Evolutionary conservation across 2,797 vertebrate genomes (phyloP).

Genomic region (Nannoperca obscura): DNA sequence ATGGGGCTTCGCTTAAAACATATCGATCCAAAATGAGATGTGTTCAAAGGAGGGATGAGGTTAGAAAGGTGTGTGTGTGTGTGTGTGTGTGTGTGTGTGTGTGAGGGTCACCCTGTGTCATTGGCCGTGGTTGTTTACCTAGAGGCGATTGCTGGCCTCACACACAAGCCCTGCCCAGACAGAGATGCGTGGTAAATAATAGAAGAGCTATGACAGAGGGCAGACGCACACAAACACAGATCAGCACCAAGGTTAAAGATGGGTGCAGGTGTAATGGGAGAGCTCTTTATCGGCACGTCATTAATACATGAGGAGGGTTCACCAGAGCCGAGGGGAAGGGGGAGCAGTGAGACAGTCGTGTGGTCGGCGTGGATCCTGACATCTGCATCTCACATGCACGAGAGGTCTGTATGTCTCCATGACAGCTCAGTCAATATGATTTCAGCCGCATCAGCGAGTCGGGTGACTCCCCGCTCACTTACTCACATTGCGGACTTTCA

Average conservation of each 20-base stretch:
- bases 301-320: conserved; percentile 60
- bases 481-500: conserved; percentile 64
- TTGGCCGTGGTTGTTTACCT: conserved; percentile 77
- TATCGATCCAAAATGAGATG: conserved; percentile 78
- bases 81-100: conserved; percentile 43
- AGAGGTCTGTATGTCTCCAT: conserved; percentile 35
- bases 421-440: conserved; percentile 64
- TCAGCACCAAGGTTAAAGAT: conserved; percentile 79
- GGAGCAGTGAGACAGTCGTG: conserved; percentile 5
- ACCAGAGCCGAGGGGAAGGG: conserved; percentile 16
- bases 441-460: conserved; percentile 44
- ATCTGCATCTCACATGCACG: conserved; percentile 63
- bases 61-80: conserved; percentile 29
- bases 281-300: conserved; percentile 67
- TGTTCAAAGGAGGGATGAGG: conserved; percentile 68
- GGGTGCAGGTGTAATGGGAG: conserved; percentile 66
- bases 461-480: conserved; percentile 60
- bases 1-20: conserved; percentile 65
- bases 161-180: conserved; percentile 63
- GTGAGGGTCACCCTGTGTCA: conserved; percentile 75
- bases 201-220: conserved; percentile 76
- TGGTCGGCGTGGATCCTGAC: conserved; percentile 34
- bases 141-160: conserved; percentile 72
- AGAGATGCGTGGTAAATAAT: conserved; percentile 79
- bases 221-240: conserved; percentile 70